These are phyloP conservation scores for Ophioderma brevispina DNA, from an alignment of 35 echinoderm and acorn worm species.

Conservation along the genomic window DNA sequence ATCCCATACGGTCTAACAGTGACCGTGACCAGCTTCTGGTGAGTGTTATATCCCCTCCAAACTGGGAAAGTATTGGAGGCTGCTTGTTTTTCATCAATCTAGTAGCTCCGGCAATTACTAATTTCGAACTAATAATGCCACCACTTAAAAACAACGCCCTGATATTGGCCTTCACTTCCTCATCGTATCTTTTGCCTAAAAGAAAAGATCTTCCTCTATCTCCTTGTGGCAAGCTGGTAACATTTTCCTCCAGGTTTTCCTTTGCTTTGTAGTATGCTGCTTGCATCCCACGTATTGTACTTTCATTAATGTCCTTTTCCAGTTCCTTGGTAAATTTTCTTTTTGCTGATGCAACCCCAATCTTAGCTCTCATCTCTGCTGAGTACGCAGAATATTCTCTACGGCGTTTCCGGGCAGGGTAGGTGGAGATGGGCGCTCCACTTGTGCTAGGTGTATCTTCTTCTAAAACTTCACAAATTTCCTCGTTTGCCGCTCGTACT, in stretches of 20 bases:
- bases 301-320: neutral
- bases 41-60: neutral
- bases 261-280: neutral
- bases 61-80: neutral
- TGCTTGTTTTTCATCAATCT: neutral
- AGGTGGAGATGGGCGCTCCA: too few relatives aligned
- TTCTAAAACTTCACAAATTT: too few relatives aligned
- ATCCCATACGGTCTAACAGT: neutral
- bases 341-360: neutral
- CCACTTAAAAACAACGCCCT: neutral
- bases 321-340: neutral
- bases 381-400: neutral
- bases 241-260: neutral
- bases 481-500: too few relatives aligned
- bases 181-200: neutral
- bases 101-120: neutral
- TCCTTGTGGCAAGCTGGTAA: neutral
- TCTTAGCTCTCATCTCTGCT: neutral
- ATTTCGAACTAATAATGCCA: neutral
- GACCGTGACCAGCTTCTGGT: neutral
- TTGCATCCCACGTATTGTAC: neutral
- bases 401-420: too few relatives aligned
- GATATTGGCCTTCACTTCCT: slow-evolving; percentile 10
- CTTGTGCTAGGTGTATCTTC: too few relatives aligned
- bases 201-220: neutral